Evolutionary conservation across 1,140 invertebrate species (phyloP).

Genomic region (Atta texana): DNA sequence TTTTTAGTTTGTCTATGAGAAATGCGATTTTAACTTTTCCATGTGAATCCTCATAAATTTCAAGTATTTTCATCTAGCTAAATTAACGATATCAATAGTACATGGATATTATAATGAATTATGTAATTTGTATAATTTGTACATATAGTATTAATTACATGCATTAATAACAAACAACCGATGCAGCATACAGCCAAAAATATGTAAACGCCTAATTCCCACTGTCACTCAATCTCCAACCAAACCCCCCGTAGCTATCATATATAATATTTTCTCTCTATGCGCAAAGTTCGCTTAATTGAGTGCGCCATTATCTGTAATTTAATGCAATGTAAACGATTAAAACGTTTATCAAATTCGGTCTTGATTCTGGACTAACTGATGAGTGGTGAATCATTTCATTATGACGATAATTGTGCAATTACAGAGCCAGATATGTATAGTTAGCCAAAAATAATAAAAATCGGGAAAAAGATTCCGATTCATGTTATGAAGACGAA

Average conservation of each 20-base stretch:
- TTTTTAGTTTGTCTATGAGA: neutral
- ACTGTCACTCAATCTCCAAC: slow-evolving; percentile 60
- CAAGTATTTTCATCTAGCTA: slow-evolving; percentile 59
- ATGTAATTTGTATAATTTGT: slow-evolving; percentile 65
- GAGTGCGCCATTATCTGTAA: slow-evolving; percentile 74
- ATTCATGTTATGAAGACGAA: slow-evolving; percentile 8
- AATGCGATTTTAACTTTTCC: slow-evolving; percentile 13
- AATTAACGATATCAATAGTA: slow-evolving; percentile 63
- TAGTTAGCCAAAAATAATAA: neutral
- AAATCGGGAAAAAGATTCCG: slow-evolving; percentile 13
- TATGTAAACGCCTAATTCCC: slow-evolving; percentile 61
- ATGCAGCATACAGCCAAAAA: slow-evolving; percentile 57
- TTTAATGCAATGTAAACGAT: slow-evolving; percentile 76
- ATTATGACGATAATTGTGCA: slow-evolving; percentile 67
- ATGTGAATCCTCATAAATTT: slow-evolving; percentile 34
- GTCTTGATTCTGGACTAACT: slow-evolving; percentile 72
- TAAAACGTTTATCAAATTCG: slow-evolving; percentile 74
- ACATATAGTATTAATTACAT: slow-evolving; percentile 65
- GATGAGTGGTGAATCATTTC: slow-evolving; percentile 71
- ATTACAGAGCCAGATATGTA: slow-evolving; percentile 1
- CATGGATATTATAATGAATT: slow-evolving; percentile 58
- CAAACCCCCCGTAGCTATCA: slow-evolving; percentile 53
- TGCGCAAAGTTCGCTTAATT: slow-evolving; percentile 67
- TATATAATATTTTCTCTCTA: slow-evolving; percentile 74
- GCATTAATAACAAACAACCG: slow-evolving; percentile 60